Base-by-base conservation (phyloP, 2,888 invertebrate species). In the Pollenia amentaria region DNA sequence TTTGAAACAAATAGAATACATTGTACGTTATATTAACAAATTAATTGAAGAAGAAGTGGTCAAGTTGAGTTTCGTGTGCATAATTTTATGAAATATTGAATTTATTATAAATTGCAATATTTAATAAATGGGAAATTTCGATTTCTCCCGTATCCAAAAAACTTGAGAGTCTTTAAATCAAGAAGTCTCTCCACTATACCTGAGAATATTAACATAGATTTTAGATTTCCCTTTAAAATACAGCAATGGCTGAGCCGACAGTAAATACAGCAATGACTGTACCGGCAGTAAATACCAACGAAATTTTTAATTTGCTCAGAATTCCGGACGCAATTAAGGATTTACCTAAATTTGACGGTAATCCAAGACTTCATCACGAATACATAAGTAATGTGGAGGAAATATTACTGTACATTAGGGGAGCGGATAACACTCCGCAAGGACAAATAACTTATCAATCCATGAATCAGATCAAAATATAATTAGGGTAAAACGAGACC, bases 331-430 rank as follows among this genome's bases (percentile, higher is more conserved):
- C 55, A n/a, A 67, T 67, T 10, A 77, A 77, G 29, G 55, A 67
- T 1, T 29, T 77, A 11, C 55, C 67, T 3, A 77, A 29, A 44
- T 77, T 67, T 42, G 77, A 77, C 18, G 76, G 76, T n/a, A 76
- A 55, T 11, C 69, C 57, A 9, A 38, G 67, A 29, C 21, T 65
- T 3, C 38, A 65, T 11, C 16, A 57, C 11, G 77, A 77, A 29
- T 77, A 67, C 12, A 53, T 78, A 29, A 78, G 38, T 14, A 78
- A 78, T 57, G 67, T 78, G n/a, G 76, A 70, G n/a, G n/a, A n/a
- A n/a, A n/a, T 73, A 6, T 21, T 73, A 18, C 40, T 72, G 2
- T 10, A 60, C 18, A 69, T 78, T 40, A 57, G 67, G 12, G 78
- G 46, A 55, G 14, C 64, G 3, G 64, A 75, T 44, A 77, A 65